phyloP scores from a whole-genome alignment of 1,140 invertebrate genomes.

The Drosophila erecta region DNA sequence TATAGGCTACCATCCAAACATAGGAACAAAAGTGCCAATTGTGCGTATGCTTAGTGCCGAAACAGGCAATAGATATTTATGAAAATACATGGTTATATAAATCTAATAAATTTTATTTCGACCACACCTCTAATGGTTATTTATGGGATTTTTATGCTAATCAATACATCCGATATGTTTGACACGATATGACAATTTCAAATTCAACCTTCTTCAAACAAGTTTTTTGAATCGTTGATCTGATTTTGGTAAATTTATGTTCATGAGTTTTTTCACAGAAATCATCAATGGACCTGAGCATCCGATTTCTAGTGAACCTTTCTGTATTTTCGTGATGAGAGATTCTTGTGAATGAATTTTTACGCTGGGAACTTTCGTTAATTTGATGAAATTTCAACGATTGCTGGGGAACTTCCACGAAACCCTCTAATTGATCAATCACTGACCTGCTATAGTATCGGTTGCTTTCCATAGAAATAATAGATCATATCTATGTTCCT shows the following conservation, averaged over 20 bases:
- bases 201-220: constrained; percentile 38
- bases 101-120: neutral
- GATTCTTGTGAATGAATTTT: constrained; percentile 28
- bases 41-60: constrained; percentile 59
- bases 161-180: constrained; percentile 41
- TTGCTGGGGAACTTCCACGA: constrained; percentile 11
- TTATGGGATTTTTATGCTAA: constrained; percentile 59
- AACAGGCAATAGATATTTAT: constrained; percentile 40
- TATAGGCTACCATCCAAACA: constrained; percentile 34
- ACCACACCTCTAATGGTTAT: constrained; percentile 31
- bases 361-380: constrained; percentile 20
- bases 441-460: constrained; percentile 3
- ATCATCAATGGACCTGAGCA: constrained; percentile 28
- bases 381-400: constrained; percentile 11
- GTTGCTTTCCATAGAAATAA: neutral
- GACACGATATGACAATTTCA: constrained; percentile 52
- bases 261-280: constrained; percentile 30
- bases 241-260: constrained; percentile 29
- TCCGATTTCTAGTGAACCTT: constrained; percentile 26
- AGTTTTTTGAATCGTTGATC: constrained; percentile 44
- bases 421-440: constrained; percentile 28
- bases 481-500: constrained; percentile 11
- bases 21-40: constrained; percentile 13
- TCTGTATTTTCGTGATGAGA: constrained; percentile 7
- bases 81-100: constrained; percentile 17